A percentile compares a stretch with the other conserved stretches of the same genome.
Evolutionary conservation across 1,140 invertebrate genomes (phyloP).

Genomic region (Lepidurus packardi): DNA sequence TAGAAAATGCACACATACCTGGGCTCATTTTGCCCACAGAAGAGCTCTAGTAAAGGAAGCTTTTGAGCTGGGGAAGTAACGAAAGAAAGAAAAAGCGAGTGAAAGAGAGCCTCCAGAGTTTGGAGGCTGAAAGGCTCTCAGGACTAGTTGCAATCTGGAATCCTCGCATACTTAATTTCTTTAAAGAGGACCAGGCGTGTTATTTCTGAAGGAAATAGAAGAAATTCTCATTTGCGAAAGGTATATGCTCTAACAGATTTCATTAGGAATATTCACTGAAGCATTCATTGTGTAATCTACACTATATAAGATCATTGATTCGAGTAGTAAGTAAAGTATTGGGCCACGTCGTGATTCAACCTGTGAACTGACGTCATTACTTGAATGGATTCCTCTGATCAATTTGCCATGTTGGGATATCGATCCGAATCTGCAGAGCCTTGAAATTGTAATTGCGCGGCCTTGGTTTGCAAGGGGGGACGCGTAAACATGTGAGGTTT

Average conservation of each 20-base stretch:
- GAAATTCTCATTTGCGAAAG: conserved; percentile 5
- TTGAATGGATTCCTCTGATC: not conserved
- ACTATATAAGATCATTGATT: too few species aligned
- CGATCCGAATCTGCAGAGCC: not conserved
- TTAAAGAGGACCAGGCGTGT: not conserved
- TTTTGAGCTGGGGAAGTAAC: not conserved
- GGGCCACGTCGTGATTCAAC: too few species aligned
- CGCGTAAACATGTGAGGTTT: not conserved
- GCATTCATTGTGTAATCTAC: too few species aligned
- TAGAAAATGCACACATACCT: not conserved
- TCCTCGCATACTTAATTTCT: not conserved
- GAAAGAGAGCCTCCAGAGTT: not conserved
- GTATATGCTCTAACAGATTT: too few species aligned
- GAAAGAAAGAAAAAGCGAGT: not conserved
- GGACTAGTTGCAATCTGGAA: not conserved
- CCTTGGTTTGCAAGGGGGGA: not conserved
- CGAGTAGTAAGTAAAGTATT: too few species aligned
- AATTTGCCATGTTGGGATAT: not conserved
- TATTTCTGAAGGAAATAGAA: not conserved
- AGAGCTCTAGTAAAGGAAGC: not conserved
- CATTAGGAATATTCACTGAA: too few species aligned
- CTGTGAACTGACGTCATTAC: too few species aligned
- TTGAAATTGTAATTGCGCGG: not conserved
- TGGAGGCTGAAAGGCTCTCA: not conserved
- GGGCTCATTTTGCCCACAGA: not conserved